Evolutionary conservation across 1,140 invertebrate species (phyloP).

Genomic region (Holcopasites calliopsidis): DNA sequence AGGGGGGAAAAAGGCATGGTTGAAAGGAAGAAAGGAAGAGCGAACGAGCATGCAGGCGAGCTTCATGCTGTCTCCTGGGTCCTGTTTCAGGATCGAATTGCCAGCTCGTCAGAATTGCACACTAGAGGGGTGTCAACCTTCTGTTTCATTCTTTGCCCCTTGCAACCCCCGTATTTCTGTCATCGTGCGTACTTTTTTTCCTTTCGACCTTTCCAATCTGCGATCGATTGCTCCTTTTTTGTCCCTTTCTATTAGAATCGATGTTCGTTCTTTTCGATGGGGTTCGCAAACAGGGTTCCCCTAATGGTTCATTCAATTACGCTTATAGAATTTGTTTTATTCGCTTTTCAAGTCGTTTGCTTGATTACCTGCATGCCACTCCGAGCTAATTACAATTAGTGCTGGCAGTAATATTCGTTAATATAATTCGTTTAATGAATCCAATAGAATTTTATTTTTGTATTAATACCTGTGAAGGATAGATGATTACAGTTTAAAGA

Average conservation of each 20-base stretch:
- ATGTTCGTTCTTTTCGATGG: not conserved
- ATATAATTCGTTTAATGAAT: too few species aligned
- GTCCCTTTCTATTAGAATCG: not conserved
- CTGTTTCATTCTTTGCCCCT: conserved; percentile 23
- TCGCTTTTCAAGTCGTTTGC: too few species aligned
- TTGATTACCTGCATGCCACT: too few species aligned
- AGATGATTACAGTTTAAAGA: too few species aligned
- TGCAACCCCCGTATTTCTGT: not conserved
- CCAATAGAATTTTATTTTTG: too few species aligned
- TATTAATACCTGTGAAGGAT: too few species aligned
- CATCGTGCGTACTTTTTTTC: conserved; percentile 11
- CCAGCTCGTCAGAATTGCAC: conserved; percentile 59
- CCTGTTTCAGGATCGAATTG: conserved; percentile 64
- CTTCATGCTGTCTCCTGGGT: conserved; percentile 56
- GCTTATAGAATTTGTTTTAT: not conserved
- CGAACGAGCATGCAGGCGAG: conserved; percentile 33
- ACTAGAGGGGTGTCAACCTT: conserved; percentile 27
- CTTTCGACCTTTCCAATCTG: not conserved
- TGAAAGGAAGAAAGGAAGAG: conserved; percentile 40
- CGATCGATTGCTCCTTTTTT: conserved; percentile 17
- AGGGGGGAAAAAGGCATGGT: not conserved
- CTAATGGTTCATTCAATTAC: not conserved
- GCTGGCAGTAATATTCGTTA: too few species aligned
- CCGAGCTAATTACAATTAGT: too few species aligned
- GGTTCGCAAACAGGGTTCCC: conserved; percentile 11